Evolutionary conservation across 64 coral and sea anemone genomes (phyloP), one percentile per base, ranked within the genome.

Genomic region (Exaiptasia diaphana): DNA sequence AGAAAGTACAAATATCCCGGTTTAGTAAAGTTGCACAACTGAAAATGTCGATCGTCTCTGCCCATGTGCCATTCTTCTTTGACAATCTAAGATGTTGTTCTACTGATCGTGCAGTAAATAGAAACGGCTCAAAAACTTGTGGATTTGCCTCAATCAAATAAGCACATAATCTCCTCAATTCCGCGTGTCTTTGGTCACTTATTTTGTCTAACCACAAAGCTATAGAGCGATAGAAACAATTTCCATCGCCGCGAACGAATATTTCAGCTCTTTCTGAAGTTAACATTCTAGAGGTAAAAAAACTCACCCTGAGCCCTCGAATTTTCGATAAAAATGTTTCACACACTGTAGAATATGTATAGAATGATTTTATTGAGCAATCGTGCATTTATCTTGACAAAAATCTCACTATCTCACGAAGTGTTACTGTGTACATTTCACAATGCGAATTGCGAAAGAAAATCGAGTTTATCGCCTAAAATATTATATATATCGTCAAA

Each of bases 191-290:
- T 38, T 24, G 18, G n/a, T 91, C 89, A 46, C 38, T 65, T 42
- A 27, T 64, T 52, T 41, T 14, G 65, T 91, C 89, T 71, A 53
- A 60, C 71, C 73, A 67, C 39, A 91, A 76, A 36, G 80, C 18
- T 48, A 84, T 44, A 50, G 65, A 80, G 70, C 73, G 22, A 24
- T 76, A 90, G 68, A 90, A 83, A 52, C 80, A 77, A 83, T 90
- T 90, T 17, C 72, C 79, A 68, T 83, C 80, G 14, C 79, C 80
- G 45, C 60, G 33, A 24, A 90, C 72, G 55, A 71, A 45, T 53
- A 90, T 15, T 39, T 90, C 87, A 9, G 30, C 5, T 2, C 36
- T 31, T 31, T 63, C 12, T 2, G 27, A 63, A 63, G 6, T 31
- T 31, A 33, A 33, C 59, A 64, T n/a, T n/a, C n/a, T n/a, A n/a